Base-by-base conservation (phyloP, 2,797 vertebrate species). In the Leptatherina wallacei region DNA sequence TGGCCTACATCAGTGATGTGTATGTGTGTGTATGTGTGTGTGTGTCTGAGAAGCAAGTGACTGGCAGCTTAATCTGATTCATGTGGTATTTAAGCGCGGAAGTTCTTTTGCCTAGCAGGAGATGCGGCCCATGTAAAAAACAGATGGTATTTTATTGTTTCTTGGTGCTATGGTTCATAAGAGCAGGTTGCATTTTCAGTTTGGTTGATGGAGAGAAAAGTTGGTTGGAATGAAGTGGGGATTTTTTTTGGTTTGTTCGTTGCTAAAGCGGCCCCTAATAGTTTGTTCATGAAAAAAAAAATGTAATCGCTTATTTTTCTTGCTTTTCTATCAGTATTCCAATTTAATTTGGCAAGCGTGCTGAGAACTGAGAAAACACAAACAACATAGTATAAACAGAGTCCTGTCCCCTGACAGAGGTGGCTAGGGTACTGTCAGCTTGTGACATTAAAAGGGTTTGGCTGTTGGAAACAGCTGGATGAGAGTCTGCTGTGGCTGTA, bases 71-170 rank as follows among this genome's bases (percentile, higher is more conserved):
- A 91, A 93, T 93, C 91, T 85, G 89, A 90, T 86, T 93, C 87
- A 85, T 91, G 89, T 88, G 88, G 86, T 91, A 85, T 90, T 92
- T 91, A 86, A 91, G 84, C 87, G 81, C 76, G 73, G 86, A 90
- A 87, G 87, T 88, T 73, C 80, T 89, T 81, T 83, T 65, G 71
- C 80, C 54, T 71, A 68, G 83, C 85, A 82, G 83, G 77, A 85
- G 84, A 73, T 16, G 24, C 78, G 77, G 76, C 76, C 68, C 65
- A 38, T 78, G 65, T 20, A 83, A 87, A 89, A 89, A 88, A 71
- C 86, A 90, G 82, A 91, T 90, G 89, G 71, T 71, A 80, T 89
- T 91, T 92, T 89, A 92, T 89, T 88, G 87, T 90, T 88, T 89
- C 76, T 74, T n/a, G 36, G 65, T 75, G 77, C 65, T 61, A 65